Evolutionary conservation across 1,140 invertebrate genomes (phyloP), one percentile per base, ranked within the genome.

Genomic region (Drosophila carrolli): DNA sequence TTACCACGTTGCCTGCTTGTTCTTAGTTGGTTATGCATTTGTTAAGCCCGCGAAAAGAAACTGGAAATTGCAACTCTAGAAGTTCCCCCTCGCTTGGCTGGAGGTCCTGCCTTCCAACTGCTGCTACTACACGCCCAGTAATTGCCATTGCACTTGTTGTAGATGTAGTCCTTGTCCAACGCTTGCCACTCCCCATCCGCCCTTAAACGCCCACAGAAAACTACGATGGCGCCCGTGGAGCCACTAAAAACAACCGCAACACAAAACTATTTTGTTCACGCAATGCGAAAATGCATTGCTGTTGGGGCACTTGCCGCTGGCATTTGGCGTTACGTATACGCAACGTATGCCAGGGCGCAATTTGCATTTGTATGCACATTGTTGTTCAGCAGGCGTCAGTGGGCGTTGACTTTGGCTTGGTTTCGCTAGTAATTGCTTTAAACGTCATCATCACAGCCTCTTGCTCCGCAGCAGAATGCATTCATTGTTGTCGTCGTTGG

Each of bases 211-310:
- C 43, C 44, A 6, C 53, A 23, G 68, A 50, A 70, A 47, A 29
- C 41, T 16, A 23, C 19, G 68, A 29, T 41, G 38, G 55, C 73
- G 62, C 35, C 44, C 37, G 50, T 38, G 55, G 66, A 59, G 76
- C 75, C 79, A 83, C 83, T 88, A 76, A 88, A 88, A 86, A 83
- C 83, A 79, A 86, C 83, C 83, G 72, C 83, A 86, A 83, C 83
- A 86, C 83, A 88, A 86, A 86, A 86, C 83, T 86, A 86, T 86
- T 86, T 86, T 88, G 83, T 86, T 86, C 83, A 86, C 83, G 83
- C 83, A 86, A 86, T 88, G 83, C 53, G 74, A 88, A 86, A 86
- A 82, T 82, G 83, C 78, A 82, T 44, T 81, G 63, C 65, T 76
- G 66, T 76, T 77, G 75, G 37, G 63, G 57, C 76, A 68, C 54